Evolutionary conservation across 2,888 invertebrate species (phyloP), one percentile per base, ranked within the genome.

Genomic region (Salpingus planirostris): DNA sequence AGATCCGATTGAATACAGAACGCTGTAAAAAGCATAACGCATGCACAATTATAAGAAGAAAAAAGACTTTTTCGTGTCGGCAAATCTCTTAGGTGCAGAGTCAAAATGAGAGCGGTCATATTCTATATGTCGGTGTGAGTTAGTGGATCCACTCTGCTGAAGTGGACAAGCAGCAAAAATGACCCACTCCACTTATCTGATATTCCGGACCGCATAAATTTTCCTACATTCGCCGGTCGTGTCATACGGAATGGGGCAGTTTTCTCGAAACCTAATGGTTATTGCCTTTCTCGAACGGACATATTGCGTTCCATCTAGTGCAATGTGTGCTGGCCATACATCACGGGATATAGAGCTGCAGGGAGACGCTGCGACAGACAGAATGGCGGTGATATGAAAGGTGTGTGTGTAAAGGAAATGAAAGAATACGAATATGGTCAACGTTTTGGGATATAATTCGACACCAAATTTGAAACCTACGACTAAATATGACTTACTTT

Each of bases 241-340:
- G 70, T 71, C 70, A 68, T 67, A 65, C 67, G 67, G 66, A 71
- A 70, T 70, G 69, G 70, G 69, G 69, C 67, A 69, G 69, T 70
- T 70, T 70, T 69, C 69, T 69, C 67, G 65, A 65, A 65, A 69
- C 69, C 68, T 70, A 71, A 71, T 71, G 70, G 71, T 71, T 71
- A 71, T 71, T 71, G 70, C 70, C 68, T 70, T 69, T 69, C 69
- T 68, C 65, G 64, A 57, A 63, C 66, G 68, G 69, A 70, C 70
- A 70, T 70, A 70, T 70, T 70, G 69, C 69, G 68, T 68, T 69
- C 68, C 68, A 69, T 70, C 69, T 66, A 68, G 64, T 66, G 69
- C 70, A 70, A 69, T 68, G 69, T 69, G 70, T 68, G 67, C 68
- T 59, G 62, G 61, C 68, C 64, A 68, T 70, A 68, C 66, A 69